Base-by-base conservation (phyloP, 2,888 invertebrate species). In the Chromoteleia sp. region DNA sequence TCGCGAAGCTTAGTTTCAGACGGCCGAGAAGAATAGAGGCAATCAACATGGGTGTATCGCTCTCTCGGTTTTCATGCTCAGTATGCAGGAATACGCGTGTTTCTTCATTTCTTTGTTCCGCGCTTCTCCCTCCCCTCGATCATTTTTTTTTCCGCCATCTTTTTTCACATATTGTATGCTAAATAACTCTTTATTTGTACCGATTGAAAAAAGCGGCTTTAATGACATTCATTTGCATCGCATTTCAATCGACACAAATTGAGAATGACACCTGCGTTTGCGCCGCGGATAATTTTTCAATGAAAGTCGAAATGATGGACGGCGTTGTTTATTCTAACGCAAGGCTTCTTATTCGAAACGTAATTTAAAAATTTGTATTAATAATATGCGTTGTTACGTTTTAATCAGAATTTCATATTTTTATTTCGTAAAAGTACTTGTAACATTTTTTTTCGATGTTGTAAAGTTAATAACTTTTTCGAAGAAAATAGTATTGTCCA, bases 1-100 rank as follows among this genome's bases (percentile, higher is more conserved):
- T 80, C 75, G 79, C 54, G 67, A 68, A 63, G 74, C 74, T 74
- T 74, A 68, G 70, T 75, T 68, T 74, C 63, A 80, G 65, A 21
- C 61, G 43, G 48, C 21, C 45, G 54, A 71, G 68, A 74, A 54
- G 48, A 63, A 56, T 61, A 61, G 65, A 25, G 59, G 61, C 68
- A 68, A 74, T 78, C 71, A 25, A 48, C 79, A 59, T 73, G 59
- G 74, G 79, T 68, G 79, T 67, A 61, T 61, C 67, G 67, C 52
- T 67, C 68, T 52, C 73, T 29, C 50, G 41, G 29, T 68, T 79
- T 79, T 79, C 61, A 74, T 56, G 17, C 58, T 67, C 54, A 58
- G 41, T 58, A 67, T 77, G 61, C 70, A 59, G 17, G 61, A 77
- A 77, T 68, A 77, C 58, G 65, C 48, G 52, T 29, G 58, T 75